phyloP scores from a whole-genome alignment of 2,113 vertebrate genomes.

The Tragelaphus buxtoni region DNA sequence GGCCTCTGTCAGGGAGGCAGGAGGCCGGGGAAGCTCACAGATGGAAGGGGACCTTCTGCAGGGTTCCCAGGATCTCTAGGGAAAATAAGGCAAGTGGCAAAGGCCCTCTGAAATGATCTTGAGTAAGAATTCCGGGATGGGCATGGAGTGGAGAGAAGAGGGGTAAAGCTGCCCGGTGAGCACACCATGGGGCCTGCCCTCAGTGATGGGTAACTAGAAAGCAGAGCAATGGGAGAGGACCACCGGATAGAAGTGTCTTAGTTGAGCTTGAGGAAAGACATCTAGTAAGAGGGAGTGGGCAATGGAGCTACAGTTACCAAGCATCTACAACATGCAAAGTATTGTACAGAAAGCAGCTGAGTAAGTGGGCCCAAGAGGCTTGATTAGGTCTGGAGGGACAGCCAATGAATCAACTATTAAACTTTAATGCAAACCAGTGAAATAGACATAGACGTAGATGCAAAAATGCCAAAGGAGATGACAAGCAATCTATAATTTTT shows the following conservation, averaged over 20 bases:
- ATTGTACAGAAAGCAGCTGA: not conserved
- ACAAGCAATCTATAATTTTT: not conserved
- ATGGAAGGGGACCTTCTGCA: not conserved
- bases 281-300: not conserved
- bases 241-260: not conserved
- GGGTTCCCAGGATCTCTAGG: not conserved
- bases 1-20: not conserved
- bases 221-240: not conserved
- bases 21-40: not conserved
- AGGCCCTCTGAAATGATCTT: not conserved
- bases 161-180: not conserved
- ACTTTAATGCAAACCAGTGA: not conserved
- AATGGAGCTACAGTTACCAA: not conserved
- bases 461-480: not conserved
- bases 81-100: not conserved
- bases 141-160: not conserved
- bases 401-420: rapidly evolving
- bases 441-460: not conserved
- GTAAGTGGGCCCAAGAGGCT: no score
- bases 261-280: not conserved
- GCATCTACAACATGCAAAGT: not conserved
- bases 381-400: not conserved
- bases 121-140: not conserved
- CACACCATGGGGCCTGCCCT: rapidly evolving
- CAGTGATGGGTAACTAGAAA: not conserved